These are phyloP conservation scores for Antheraea pernyi DNA, from an alignment of 1,140 invertebrate species.

Conservation along the genomic window DNA sequence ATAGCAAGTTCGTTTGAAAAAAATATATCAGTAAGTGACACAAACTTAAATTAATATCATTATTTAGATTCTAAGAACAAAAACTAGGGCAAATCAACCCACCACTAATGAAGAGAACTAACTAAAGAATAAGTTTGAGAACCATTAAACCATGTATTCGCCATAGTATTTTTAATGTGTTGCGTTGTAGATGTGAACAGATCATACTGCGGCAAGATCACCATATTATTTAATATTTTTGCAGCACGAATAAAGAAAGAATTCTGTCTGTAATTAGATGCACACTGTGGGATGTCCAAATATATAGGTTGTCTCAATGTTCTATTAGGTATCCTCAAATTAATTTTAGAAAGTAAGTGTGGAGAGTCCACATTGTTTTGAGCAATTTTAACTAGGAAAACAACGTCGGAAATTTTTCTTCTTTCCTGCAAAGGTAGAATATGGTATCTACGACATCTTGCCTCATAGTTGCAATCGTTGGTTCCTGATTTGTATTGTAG, in stretches of 20 bases:
- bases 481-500: slow-evolving; percentile 13
- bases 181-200: background rate
- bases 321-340: slow-evolving; percentile 6
- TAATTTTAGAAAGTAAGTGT: slow-evolving; percentile 10
- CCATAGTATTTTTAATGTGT: background rate
- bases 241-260: background rate
- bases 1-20: too few species aligned
- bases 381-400: slow-evolving; percentile 11
- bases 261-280: slow-evolving; percentile 9
- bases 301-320: background rate
- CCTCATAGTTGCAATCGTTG: slow-evolving; percentile 16
- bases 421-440: slow-evolving; percentile 19
- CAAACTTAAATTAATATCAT: too few species aligned
- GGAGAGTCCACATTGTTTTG: slow-evolving; percentile 8
- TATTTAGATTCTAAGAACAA: too few species aligned
- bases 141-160: slow-evolving; percentile 13
- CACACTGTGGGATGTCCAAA: background rate
- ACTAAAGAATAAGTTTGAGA: background rate
- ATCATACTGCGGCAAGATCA: background rate
- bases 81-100: too few species aligned
- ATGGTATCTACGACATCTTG: slow-evolving; percentile 19
- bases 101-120: too few species aligned
- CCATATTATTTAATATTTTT: background rate
- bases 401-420: slow-evolving; percentile 18
- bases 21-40: too few species aligned